Conservation (phyloP, 2,888 invertebrate species). For the Lomographa bimaculata region DNA sequence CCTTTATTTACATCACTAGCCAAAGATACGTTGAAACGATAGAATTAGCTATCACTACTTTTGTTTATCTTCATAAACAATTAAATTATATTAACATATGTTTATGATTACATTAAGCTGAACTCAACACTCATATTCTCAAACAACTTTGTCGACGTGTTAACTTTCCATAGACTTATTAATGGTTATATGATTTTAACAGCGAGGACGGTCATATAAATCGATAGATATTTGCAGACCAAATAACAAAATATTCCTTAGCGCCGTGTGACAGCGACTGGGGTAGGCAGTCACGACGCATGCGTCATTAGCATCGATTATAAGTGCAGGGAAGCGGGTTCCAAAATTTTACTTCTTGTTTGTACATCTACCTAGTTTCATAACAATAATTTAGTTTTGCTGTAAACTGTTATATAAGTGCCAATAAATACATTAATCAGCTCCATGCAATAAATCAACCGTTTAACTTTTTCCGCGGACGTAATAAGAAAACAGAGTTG, state of each 20-base stretch:
- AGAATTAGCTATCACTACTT: slow-evolving; percentile 6
- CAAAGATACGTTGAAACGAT: neutral
- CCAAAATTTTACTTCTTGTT: neutral
- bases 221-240: slow-evolving; percentile 1
- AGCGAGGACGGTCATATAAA: neutral
- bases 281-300: slow-evolving; percentile 5
- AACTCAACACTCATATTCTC: slow-evolving; percentile 5
- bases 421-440: too few species aligned
- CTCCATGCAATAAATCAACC: too few species aligned
- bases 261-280: slow-evolving; percentile 10
- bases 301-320: slow-evolving; percentile 19
- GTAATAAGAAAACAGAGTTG: too few species aligned
- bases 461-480: too few species aligned
- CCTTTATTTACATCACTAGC: slow-evolving; percentile 5
- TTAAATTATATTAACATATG: neutral
- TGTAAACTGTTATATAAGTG: too few species aligned
- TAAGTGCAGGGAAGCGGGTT: slow-evolving; percentile 16
- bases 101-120: slow-evolving; percentile 11
- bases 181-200: too few species aligned
- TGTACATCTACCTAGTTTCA: neutral
- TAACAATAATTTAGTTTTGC: too few species aligned
- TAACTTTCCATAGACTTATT: too few species aligned
- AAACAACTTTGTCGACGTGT: neutral
- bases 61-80: slow-evolving; percentile 4
- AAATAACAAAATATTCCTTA: slow-evolving; percentile 6